Base-by-base conservation (phyloP, 1,140 invertebrate genomes). In the Lordiphosa stackelbergi region DNA sequence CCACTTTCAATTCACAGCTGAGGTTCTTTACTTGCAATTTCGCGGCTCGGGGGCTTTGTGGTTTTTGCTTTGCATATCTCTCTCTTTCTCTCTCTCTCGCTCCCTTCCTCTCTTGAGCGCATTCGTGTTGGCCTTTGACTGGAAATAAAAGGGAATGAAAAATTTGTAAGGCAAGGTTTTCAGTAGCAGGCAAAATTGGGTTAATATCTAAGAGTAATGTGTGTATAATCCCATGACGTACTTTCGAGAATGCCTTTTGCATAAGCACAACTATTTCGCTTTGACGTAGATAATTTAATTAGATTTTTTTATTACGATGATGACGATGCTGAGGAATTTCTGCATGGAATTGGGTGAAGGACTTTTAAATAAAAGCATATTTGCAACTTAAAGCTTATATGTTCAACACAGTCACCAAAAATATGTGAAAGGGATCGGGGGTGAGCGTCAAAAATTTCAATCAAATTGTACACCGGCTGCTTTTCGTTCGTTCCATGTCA, bases 251-350 rank as follows among this genome's bases (percentile, higher is more conserved):
- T 35, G 47, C 46, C 46, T 28, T 36, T 46, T 59, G 41, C 53
- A 55, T 35, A 36, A 37, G 36, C 38, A 52, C 42, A 69, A 69
- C 55, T 69, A 69, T 69, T 69, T 69, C n/a, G 42, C 66, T 69
- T 69, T 69, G 65, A 69, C 56, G 61, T 69, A 69, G 34, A 53
- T 69, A 69, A 60, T 69, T 53, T 69, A 69, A 69, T 69, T 68
- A 69, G 42, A 69, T 60, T 69, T 68, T 68, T 59, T 13, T 46
- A 22, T 13, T 7, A n/a, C 28, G 13, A 19, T 48, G 46, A 9
- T 41, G 40, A 24, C 8, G 34, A 13, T 51, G 36, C 5, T 13
- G 9, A 22, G 22, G 11, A 46, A n/a, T 42, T 37, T 42, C 47
- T 59, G 24, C 52, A 22, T 42, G 11, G 43, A 51, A 37, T 5